These are phyloP conservation scores for Clytia hemisphaerica DNA, from an alignment of 30 jellyfish, hydroid and myxozoan species.

Conservation along the genomic window DNA sequence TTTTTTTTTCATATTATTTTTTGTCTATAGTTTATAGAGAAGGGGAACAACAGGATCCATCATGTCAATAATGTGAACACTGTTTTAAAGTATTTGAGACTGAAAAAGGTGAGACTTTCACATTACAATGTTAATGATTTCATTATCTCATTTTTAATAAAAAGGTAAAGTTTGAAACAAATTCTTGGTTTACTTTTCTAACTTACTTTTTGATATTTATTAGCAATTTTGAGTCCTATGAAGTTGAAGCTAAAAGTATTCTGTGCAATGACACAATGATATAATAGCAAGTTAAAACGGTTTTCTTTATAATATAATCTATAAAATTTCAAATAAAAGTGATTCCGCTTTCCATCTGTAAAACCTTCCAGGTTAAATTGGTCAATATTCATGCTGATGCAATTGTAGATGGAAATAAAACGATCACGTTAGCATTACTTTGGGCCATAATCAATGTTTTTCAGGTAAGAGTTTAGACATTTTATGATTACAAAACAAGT, in stretches of 20 bases:
- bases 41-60: constrained; percentile 61
- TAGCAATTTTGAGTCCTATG: too few relatives aligned
- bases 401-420: constrained; percentile 57
- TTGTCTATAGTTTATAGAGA: constrained; percentile 46
- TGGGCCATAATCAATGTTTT: constrained; percentile 63
- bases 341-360: too few relatives aligned
- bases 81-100: constrained; percentile 42
- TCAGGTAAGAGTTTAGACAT: constrained; percentile 71
- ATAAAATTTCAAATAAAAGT: too few relatives aligned
- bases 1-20: not conserved
- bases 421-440: constrained; percentile 43
- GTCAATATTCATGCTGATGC: constrained; percentile 67
- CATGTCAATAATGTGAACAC: constrained; percentile 57
- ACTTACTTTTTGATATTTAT: too few relatives aligned
- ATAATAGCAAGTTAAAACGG: too few relatives aligned
- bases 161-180: too few relatives aligned
- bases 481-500: not conserved
- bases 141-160: not conserved
- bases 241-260: too few relatives aligned
- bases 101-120: constrained; percentile 47
- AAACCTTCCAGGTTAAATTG: constrained; percentile 77
- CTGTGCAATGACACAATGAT: too few relatives aligned
- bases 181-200: too few relatives aligned
- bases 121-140: not conserved
- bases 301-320: too few relatives aligned